These are phyloP conservation scores for Dendrocincla tyrannina DNA, from an alignment of 2,797 vertebrate genomes.

Conservation along the genomic window DNA sequence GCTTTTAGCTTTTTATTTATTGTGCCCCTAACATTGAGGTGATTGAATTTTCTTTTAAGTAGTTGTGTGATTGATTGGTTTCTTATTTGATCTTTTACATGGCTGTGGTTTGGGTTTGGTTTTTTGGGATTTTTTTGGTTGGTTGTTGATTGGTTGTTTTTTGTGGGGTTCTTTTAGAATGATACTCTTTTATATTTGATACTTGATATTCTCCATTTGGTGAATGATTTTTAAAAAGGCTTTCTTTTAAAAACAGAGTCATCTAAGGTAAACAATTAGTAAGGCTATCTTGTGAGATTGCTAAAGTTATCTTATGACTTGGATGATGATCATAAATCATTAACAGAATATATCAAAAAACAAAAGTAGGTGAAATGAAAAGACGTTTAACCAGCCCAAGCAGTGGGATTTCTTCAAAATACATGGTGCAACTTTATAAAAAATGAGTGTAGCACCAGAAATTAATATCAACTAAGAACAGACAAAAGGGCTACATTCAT, in stretches of 20 bases:
- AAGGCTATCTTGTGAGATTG: neutral
- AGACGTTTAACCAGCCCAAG: neutral
- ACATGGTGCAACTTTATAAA: neutral
- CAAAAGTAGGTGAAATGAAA: neutral
- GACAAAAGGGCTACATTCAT: slow-evolving; percentile 18
- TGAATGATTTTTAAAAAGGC: neutral
- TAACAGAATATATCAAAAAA: neutral
- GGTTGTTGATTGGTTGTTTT: neutral
- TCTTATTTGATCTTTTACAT: neutral
- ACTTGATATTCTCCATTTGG: neutral
- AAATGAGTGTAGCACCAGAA: slow-evolving; percentile 7
- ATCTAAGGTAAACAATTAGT: neutral
- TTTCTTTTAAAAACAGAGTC: neutral
- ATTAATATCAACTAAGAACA: slow-evolving; percentile 24
- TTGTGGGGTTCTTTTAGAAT: neutral
- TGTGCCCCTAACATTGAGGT: neutral
- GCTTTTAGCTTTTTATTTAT: neutral
- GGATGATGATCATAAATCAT: neutral
- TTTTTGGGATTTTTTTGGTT: neutral
- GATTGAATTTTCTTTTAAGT: neutral
- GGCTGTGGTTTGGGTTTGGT: neutral
- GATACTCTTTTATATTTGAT: neutral
- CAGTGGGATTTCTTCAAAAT: neutral
- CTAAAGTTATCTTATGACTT: neutral
- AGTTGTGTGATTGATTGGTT: neutral